phyloP scores from a whole-genome alignment of 2,797 vertebrate species.

The Limosa lapponica region DNA sequence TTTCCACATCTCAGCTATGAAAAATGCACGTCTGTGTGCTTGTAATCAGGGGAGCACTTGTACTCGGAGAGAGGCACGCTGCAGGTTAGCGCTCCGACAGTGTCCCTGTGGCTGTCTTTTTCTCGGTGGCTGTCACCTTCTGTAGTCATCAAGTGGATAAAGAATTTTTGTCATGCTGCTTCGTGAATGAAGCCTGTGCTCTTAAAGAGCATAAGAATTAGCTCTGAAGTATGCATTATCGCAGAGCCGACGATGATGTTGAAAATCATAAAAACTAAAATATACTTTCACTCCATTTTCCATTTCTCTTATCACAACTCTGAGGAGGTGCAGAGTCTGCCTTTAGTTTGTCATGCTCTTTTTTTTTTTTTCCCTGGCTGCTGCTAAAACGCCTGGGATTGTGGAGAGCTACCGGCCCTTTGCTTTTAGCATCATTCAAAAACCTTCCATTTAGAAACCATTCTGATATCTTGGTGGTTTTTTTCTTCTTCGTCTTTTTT shows the following conservation, averaged over 20 bases:
- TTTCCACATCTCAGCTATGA: slow-evolving; percentile 18
- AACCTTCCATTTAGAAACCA: slow-evolving; percentile 48
- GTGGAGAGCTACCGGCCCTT: slow-evolving; percentile 25
- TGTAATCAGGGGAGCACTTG: slow-evolving; percentile 30
- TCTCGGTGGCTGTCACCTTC: slow-evolving; percentile 61
- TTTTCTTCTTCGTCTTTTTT: slow-evolving; percentile 65
- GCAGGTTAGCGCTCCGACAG: slow-evolving; percentile 52
- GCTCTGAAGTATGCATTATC: slow-evolving; percentile 47
- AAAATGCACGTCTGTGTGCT: slow-evolving; percentile 21
- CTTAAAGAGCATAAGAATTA: slow-evolving; percentile 48
- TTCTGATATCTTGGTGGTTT: slow-evolving; percentile 61
- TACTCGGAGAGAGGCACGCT: not conserved
- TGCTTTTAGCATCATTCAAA: slow-evolving; percentile 63
- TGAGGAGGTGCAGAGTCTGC: not conserved
- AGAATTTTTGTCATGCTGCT: slow-evolving; percentile 69
- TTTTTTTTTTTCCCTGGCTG: not conserved
- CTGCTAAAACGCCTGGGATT: slow-evolving; percentile 12
- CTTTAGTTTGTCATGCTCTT: slow-evolving; percentile 18
- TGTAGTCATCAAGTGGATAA: slow-evolving; percentile 64
- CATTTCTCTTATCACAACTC: not conserved
- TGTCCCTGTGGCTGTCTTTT: slow-evolving; percentile 38
- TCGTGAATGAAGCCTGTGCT: slow-evolving; percentile 53
- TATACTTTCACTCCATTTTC: not conserved
- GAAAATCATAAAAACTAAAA: slow-evolving; percentile 20
- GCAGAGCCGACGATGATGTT: not conserved